Conservation (phyloP, 2,888 invertebrate genomes). For the Caenorhabditis becei region DNA sequence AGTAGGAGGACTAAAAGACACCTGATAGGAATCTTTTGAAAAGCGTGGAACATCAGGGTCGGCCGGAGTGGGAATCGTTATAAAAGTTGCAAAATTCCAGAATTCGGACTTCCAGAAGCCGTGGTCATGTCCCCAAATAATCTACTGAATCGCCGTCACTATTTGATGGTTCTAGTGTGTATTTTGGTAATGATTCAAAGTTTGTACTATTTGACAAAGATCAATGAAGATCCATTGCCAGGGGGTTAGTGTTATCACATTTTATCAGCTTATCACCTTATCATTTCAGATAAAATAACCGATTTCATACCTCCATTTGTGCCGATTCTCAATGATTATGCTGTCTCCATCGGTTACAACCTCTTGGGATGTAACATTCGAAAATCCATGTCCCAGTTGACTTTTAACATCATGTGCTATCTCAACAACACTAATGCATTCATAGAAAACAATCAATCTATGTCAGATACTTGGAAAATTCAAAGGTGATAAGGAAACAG, state of each 20-base stretch:
- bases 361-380: conserved; percentile 32
- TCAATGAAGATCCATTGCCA: background rate
- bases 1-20: too few species aligned
- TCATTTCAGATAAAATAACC: conserved; percentile 17
- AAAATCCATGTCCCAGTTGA: conserved; percentile 45
- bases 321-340: conserved; percentile 38
- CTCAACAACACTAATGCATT: conserved; percentile 26
- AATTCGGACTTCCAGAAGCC: too few species aligned
- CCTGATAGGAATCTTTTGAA: background rate
- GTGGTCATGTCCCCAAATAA: background rate
- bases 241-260: conserved; percentile 7
- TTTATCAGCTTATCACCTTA: background rate
- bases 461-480: conserved; percentile 26
- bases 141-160: background rate
- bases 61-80: too few species aligned
- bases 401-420: conserved; percentile 35
- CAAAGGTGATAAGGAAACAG: background rate
- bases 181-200: background rate
- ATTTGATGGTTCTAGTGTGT: background rate
- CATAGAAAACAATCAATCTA: conserved; percentile 14
- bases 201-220: background rate
- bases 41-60: background rate
- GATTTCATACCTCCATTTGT: conserved; percentile 37
- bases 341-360: conserved; percentile 13
- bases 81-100: too few species aligned